A percentile compares a stretch with the other conserved stretches of the same genome.
phyloP scores from a whole-genome alignment of 2,888 invertebrate species.

The Apodemia mormo region DNA sequence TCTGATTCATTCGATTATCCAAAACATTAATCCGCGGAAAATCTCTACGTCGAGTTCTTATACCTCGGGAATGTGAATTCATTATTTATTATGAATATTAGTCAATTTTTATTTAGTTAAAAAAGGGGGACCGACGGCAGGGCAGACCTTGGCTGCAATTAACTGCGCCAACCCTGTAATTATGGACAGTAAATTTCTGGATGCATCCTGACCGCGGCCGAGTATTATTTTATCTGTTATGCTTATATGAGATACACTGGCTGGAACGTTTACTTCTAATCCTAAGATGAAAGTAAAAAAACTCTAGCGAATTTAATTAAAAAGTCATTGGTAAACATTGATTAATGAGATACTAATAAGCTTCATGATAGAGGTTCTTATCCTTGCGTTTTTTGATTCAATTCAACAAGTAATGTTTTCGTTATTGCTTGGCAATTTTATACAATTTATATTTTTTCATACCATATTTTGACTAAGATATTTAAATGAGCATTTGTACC shows the following conservation, averaged over 20 bases:
- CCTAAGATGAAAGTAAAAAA: constrained; percentile 22
- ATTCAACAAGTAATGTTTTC: too few species aligned
- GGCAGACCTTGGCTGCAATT: constrained; percentile 85
- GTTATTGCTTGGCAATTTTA: too few species aligned
- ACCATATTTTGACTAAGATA: too few species aligned
- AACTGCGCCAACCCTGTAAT: constrained; percentile 91
- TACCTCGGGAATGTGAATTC: constrained; percentile 72
- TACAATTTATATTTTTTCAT: too few species aligned
- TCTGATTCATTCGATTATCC: constrained; percentile 45
- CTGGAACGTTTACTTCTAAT: constrained; percentile 29
- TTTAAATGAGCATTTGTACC: too few species aligned
- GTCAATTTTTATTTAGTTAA: constrained; percentile 81
- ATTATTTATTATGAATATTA: constrained; percentile 83
- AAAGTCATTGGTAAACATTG: not conserved
- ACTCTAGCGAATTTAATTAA: not conserved
- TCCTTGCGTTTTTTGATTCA: not conserved
- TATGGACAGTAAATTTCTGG: constrained; percentile 91
- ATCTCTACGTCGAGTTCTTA: constrained; percentile 70
- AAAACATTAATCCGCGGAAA: constrained; percentile 66
- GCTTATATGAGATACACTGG: constrained; percentile 54
- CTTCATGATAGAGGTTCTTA: not conserved
- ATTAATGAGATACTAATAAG: not conserved
- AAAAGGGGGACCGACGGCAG: constrained; percentile 63
- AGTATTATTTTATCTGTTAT: constrained; percentile 75
- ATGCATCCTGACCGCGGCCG: constrained; percentile 79